These are phyloP conservation scores for Hemibagrus guttatus DNA, from an alignment of 2,797 vertebrate genomes.

Conservation along the genomic window DNA sequence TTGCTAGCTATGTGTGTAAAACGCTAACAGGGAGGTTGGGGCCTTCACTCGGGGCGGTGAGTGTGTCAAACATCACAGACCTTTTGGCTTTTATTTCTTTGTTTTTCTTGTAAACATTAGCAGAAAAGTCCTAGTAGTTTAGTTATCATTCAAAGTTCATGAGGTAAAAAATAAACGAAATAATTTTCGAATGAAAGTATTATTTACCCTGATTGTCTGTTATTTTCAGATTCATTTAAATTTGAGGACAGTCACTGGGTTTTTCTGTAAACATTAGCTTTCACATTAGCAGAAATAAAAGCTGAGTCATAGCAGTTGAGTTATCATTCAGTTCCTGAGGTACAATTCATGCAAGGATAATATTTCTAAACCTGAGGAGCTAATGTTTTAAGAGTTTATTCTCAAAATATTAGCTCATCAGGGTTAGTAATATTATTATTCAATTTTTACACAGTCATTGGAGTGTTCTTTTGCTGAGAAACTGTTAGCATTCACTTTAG, in stretches of 20 bases:
- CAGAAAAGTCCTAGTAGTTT: no score
- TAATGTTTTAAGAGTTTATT: no score
- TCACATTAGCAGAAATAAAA: not conserved
- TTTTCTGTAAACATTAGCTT: not conserved
- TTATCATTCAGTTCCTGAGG: not conserved
- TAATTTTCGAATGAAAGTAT: not conserved
- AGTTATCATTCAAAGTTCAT: not conserved
- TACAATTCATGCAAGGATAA: not conserved
- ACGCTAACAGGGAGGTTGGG: slow-evolving; percentile 81
- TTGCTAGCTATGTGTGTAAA: slow-evolving; percentile 86
- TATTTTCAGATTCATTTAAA: not conserved
- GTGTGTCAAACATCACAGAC: slow-evolving; percentile 52
- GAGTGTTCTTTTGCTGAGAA: no score
- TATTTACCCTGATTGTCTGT: not conserved
- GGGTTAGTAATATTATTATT: no score
- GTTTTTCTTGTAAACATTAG: no score
- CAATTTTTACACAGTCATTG: not conserved
- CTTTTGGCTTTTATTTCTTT: not conserved
- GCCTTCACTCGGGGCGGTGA: slow-evolving; percentile 92
- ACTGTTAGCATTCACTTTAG: not conserved
- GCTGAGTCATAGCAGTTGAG: not conserved
- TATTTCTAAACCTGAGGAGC: no score
- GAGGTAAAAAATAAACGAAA: not conserved
- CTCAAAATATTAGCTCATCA: no score
- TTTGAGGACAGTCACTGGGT: no score